Percentiles rank a stretch among this genome's conserved stretches.
phyloP scores from a whole-genome alignment of 2,888 invertebrate genomes.

The Mamestra brassicae region DNA sequence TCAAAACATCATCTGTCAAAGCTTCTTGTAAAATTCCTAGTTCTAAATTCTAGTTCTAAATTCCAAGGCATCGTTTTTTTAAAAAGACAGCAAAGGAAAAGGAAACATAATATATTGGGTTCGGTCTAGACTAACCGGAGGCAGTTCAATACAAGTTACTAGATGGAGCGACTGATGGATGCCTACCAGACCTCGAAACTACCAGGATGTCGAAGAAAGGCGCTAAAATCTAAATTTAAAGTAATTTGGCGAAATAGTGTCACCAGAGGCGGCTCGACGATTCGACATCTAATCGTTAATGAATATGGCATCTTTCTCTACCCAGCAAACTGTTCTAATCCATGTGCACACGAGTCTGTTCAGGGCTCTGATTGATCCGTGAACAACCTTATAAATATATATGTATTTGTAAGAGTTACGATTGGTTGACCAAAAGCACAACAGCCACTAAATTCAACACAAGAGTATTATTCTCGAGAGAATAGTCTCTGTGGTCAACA shows the following conservation, averaged over 20 bases:
- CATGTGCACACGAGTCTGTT: background rate
- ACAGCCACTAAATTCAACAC: background rate
- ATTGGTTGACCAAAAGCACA: background rate
- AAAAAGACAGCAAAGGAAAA: no score
- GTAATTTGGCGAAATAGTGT: no score
- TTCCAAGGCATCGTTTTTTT: no score
- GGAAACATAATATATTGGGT: no score
- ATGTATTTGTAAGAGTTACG: background rate
- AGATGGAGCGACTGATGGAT: background rate
- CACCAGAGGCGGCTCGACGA: no score
- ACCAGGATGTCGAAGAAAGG: background rate
- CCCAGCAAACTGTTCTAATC: background rate
- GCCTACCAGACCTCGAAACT: background rate
- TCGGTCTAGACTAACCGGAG: background rate
- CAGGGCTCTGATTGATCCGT: background rate
- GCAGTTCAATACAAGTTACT: background rate
- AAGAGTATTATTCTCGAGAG: background rate
- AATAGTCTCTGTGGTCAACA: background rate
- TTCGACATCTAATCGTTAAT: background rate
- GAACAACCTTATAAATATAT: background rate
- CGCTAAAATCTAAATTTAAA: no score
- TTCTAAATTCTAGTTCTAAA: no score
- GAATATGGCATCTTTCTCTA: background rate
- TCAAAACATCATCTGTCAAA: background rate
- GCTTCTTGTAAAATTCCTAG: no score